Base-by-base conservation (phyloP, 2,888 invertebrate species). In the Anaspis maculata region DNA sequence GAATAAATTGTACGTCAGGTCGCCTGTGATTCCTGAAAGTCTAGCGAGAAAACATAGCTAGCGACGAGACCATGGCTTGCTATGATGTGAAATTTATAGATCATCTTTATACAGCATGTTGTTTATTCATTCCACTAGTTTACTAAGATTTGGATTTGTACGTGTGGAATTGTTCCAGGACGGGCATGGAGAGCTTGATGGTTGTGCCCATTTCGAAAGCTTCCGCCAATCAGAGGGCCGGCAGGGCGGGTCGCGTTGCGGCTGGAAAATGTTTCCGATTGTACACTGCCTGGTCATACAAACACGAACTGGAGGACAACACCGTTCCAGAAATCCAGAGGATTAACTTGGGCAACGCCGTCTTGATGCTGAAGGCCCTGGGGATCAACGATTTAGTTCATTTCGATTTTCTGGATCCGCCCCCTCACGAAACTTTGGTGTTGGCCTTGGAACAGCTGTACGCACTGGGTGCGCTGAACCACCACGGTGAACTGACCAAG, bases 121-220 rank as follows among this genome's bases (percentile, higher is more conserved):
- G n/a, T n/a, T n/a, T n/a, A n/a, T n/a, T n/a, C n/a, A n/a, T n/a
- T n/a, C n/a, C n/a, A n/a, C n/a, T n/a, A n/a, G n/a, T n/a, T n/a
- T n/a, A n/a, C n/a, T n/a, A n/a, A n/a, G n/a, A n/a, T n/a, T n/a
- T n/a, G n/a, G n/a, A n/a, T n/a, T n/a, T n/a, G n/a, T n/a, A n/a
- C n/a, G n/a, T n/a, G n/a, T n/a, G n/a, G n/a, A n/a, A n/a, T n/a
- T n/a, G n/a, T n/a, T n/a, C n/a, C n/a, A 76, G 92, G 48, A 95
- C 95, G 1, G 97, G 97, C 13, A 97, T 99, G 90, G 97, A 98
- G 61, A 95, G 95, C 49, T 72, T 99, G 37, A 88, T 94, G 71
- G 94, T 98, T 3, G 94, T 94, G n/a, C 97, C 97, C 2, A 92
- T 98, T 44, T 97, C 96, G 3, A 95, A 95, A 69, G 90, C 90